These are phyloP conservation scores for Eilema sororculum DNA, from an alignment of 2,888 invertebrate genomes.

Conservation along the genomic window DNA sequence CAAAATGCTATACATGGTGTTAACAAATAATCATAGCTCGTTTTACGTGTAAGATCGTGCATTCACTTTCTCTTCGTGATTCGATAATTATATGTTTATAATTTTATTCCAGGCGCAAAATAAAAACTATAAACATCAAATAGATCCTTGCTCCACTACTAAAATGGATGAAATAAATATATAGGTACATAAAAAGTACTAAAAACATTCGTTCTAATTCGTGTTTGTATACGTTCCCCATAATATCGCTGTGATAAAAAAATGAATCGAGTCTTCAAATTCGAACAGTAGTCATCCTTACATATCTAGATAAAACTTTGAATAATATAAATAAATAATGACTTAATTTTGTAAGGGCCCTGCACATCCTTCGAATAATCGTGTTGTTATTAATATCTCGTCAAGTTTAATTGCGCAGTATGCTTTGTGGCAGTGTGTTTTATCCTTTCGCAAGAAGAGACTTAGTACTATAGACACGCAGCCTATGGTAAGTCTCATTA, in stretches of 20 bases:
- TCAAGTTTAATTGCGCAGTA: neutral
- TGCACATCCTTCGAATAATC: neutral
- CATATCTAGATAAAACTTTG: constrained; percentile 8
- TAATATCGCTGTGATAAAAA: neutral
- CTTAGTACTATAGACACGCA: neutral
- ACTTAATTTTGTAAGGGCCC: neutral
- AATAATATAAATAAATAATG: constrained; percentile 13
- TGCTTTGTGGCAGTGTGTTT: neutral
- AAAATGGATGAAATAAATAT: constrained; percentile 37
- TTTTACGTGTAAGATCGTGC: constrained; percentile 45
- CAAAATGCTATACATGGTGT: constrained; percentile 61
- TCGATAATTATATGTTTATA: neutral
- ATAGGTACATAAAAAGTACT: constrained; percentile 13
- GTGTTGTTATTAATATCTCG: neutral
- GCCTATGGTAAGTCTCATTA: neutral
- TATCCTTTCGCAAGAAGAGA: neutral
- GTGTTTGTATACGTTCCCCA: neutral
- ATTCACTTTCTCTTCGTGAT: constrained; percentile 30
- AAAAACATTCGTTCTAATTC: neutral
- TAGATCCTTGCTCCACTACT: constrained; percentile 64
- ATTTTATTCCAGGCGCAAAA: constrained; percentile 43
- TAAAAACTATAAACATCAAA: constrained; percentile 47
- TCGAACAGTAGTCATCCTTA: neutral
- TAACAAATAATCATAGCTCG: constrained; percentile 59
- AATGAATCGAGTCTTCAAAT: constrained; percentile 7